These are phyloP conservation scores for Drosophila busckii DNA, from an alignment of 1,140 invertebrate genomes.

Conservation along the genomic window DNA sequence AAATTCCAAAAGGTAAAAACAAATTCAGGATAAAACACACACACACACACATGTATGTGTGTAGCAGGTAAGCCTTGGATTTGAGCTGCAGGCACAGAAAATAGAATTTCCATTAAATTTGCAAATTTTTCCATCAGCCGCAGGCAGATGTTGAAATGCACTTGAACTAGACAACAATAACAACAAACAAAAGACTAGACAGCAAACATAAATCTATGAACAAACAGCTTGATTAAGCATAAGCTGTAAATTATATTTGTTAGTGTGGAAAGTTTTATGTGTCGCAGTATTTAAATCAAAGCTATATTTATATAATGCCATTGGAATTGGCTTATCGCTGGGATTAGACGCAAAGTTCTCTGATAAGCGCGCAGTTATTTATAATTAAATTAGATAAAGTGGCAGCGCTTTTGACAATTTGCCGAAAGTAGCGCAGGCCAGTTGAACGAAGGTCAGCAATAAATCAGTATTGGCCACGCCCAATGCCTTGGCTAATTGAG, in stretches of 20 bases:
- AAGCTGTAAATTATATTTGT: constrained; percentile 19
- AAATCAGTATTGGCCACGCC: constrained; percentile 27
- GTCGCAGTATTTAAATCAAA: constrained; percentile 6
- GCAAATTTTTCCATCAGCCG: too few relatives aligned
- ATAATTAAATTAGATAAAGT: constrained; percentile 45
- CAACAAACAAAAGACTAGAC: too few relatives aligned
- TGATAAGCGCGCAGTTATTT: constrained; percentile 39
- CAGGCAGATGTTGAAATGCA: too few relatives aligned
- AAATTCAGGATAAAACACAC: too few relatives aligned
- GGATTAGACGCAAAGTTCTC: constrained; percentile 21
- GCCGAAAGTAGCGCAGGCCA: background rate
- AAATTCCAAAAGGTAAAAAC: too few relatives aligned
- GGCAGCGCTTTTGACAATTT: background rate
- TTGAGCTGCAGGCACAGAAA: too few relatives aligned
- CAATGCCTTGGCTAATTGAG: constrained; percentile 44
- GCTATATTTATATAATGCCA: background rate
- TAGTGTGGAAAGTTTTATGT: constrained; percentile 31
- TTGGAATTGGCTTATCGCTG: constrained; percentile 43
- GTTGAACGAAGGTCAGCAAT: constrained; percentile 32
- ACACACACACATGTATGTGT: too few relatives aligned
- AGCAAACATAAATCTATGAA: too few relatives aligned
- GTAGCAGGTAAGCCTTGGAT: too few relatives aligned
- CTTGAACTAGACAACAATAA: too few relatives aligned
- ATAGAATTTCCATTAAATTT: too few relatives aligned
- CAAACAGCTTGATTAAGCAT: too few relatives aligned